Conservation (phyloP, 2,113 vertebrate genomes). For the Sorex fumeus region DNA sequence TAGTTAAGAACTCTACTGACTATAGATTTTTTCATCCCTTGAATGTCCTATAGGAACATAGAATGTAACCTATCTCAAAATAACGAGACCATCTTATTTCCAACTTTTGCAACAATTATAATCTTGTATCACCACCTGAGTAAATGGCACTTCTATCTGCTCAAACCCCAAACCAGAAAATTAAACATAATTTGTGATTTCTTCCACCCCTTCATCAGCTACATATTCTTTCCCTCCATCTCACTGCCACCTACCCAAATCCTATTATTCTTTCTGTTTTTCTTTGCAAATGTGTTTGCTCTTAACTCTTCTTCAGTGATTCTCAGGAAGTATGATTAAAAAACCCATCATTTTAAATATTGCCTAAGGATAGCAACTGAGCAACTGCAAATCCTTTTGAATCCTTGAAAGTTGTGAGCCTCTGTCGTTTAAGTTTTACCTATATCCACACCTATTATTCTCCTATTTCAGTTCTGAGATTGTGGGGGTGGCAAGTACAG, state of each 20-base stretch:
- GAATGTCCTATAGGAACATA: background rate
- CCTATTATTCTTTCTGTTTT: background rate
- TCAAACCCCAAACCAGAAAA: slow-evolving; percentile 28
- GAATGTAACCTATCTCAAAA: background rate
- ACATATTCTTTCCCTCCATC: background rate
- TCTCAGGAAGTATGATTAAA: slow-evolving; percentile 37
- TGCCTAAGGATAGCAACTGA: background rate
- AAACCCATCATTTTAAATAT: slow-evolving; percentile 21
- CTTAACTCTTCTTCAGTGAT: background rate
- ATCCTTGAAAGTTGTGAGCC: background rate
- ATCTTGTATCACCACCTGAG: background rate
- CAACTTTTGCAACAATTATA: background rate
- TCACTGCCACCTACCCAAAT: background rate
- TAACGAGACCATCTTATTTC: background rate
- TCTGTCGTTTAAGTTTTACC: background rate
- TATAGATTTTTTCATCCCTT: background rate
- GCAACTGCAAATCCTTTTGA: background rate
- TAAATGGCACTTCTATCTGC: background rate
- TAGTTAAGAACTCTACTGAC: background rate
- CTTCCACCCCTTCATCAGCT: slow-evolving; percentile 3
- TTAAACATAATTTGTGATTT: background rate
- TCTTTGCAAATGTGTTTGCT: slow-evolving; percentile 13
- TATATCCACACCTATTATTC: slow-evolving; percentile 16
- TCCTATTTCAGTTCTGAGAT: background rate
- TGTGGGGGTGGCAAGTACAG: background rate